Evolutionary conservation across 2,797 vertebrate species (phyloP).

Genomic region (Fratercula arctica): DNA sequence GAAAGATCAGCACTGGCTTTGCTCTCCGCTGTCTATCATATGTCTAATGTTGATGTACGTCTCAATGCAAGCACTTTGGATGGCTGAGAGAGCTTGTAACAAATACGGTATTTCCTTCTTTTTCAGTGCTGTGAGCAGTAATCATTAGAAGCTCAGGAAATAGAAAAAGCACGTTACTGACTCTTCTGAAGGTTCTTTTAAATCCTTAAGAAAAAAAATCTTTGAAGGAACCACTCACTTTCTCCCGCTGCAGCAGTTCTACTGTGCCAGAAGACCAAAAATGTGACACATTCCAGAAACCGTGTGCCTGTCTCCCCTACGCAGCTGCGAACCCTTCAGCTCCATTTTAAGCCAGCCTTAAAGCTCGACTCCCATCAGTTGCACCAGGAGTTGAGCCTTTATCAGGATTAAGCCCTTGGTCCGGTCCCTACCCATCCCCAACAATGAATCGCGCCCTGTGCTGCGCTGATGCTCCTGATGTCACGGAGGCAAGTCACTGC

Average conservation of each 20-base stretch:
- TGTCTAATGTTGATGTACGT: not conserved
- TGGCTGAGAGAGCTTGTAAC: not conserved
- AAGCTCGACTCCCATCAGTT: not conserved
- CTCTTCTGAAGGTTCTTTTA: not conserved
- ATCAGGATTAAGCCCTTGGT: not conserved
- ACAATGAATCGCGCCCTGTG: not conserved
- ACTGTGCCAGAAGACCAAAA: not conserved
- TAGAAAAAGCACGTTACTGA: not conserved
- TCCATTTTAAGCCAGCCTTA: not conserved
- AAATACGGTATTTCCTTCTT: not conserved
- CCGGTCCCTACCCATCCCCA: not conserved
- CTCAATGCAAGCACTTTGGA: not conserved
- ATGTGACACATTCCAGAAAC: rapidly evolving
- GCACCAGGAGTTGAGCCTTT: not conserved
- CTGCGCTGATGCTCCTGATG: not conserved
- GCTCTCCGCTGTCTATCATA: not conserved
- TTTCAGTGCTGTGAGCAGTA: not conserved
- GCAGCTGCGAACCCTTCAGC: not conserved
- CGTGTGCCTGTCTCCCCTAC: rapidly evolving
- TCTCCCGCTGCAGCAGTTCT: not conserved
- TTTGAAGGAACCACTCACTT: not conserved
- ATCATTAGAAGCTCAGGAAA: not conserved
- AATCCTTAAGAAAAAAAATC: not conserved
- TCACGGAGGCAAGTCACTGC: not conserved
- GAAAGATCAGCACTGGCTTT: not conserved